These are phyloP conservation scores for Polyommatus icarus DNA, from an alignment of 2,888 invertebrate genomes.

Conservation along the genomic window DNA sequence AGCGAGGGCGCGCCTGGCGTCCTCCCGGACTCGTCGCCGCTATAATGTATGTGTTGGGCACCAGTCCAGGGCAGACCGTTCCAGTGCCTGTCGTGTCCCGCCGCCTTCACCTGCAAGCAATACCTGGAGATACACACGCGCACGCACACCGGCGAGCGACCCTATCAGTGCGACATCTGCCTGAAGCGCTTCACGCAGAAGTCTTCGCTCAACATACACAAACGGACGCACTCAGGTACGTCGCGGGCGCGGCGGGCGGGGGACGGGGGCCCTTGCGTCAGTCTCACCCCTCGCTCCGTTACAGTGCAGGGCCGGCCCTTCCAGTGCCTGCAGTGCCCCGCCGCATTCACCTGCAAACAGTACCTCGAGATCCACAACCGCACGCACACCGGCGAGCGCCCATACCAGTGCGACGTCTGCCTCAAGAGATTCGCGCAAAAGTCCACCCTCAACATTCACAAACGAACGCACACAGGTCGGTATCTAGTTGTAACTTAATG, in stretches of 20 bases:
- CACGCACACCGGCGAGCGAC: conserved; percentile 80
- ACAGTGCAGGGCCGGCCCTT: conserved; percentile 81
- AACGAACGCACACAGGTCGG: conserved; percentile 86
- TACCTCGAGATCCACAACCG: conserved; percentile 79
- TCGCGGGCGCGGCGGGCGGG: conserved; percentile 50
- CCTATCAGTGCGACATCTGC: conserved; percentile 87
- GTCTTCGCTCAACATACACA: conserved; percentile 90
- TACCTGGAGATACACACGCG: conserved; percentile 84
- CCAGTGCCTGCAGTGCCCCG: conserved; percentile 81
- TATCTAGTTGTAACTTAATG: conserved; percentile 41
- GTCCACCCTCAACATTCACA: conserved; percentile 90
- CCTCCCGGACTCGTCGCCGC: conserved; percentile 71
- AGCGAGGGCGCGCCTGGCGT: conserved; percentile 70
- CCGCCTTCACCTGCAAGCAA: conserved; percentile 82
- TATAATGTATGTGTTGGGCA: conserved; percentile 79
- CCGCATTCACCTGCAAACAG: conserved; percentile 81
- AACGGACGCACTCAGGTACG: conserved; percentile 86
- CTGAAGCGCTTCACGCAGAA: conserved; percentile 91
- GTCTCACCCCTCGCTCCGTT: conserved; percentile 49
- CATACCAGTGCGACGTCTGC: conserved; percentile 86
- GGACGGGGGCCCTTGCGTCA: conserved; percentile 46
- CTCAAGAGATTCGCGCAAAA: conserved; percentile 91
- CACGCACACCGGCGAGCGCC: conserved; percentile 79
- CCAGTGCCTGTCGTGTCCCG: conserved; percentile 82
- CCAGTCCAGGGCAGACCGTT: conserved; percentile 81